A percentile compares a stretch with the other conserved stretches of the same genome.
Conservation (phyloP, 2,797 vertebrate genomes). For the Spondyliosoma cantharus region DNA sequence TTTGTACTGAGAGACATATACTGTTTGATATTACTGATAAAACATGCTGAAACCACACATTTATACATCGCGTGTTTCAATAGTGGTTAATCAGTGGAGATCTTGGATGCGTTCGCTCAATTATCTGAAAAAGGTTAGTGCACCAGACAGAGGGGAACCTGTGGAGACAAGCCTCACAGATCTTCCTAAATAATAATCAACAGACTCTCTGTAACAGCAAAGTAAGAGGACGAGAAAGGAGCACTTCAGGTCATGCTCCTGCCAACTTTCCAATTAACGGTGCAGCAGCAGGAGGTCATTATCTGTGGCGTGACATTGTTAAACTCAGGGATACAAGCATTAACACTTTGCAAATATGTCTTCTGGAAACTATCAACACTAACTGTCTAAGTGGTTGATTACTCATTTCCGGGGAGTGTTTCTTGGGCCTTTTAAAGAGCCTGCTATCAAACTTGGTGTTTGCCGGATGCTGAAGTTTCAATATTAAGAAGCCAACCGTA, state of each 20-base stretch:
- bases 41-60: background rate
- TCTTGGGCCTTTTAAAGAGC: background rate
- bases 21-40: background rate
- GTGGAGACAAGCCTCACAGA: background rate
- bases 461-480: too few relatives aligned
- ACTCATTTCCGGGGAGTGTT: background rate
- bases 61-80: background rate
- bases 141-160: background rate
- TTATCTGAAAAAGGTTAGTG: background rate
- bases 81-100: background rate
- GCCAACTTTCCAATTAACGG: conserved; percentile 20
- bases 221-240: background rate
- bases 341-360: background rate
- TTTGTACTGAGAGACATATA: background rate
- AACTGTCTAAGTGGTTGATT: background rate
- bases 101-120: background rate
- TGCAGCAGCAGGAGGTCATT: conserved; percentile 19
- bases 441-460: too few relatives aligned
- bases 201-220: conserved; percentile 4
- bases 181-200: conserved; percentile 13
- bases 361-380: background rate
- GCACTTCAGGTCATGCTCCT: background rate
- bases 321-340: conserved; percentile 18
- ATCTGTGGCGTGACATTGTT: background rate
- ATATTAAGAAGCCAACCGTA: too few relatives aligned